A percentile compares a stretch with the other conserved stretches of the same genome.
phyloP scores from a whole-genome alignment of 1,140 invertebrate species.

The Macrobrachium nipponense region DNA sequence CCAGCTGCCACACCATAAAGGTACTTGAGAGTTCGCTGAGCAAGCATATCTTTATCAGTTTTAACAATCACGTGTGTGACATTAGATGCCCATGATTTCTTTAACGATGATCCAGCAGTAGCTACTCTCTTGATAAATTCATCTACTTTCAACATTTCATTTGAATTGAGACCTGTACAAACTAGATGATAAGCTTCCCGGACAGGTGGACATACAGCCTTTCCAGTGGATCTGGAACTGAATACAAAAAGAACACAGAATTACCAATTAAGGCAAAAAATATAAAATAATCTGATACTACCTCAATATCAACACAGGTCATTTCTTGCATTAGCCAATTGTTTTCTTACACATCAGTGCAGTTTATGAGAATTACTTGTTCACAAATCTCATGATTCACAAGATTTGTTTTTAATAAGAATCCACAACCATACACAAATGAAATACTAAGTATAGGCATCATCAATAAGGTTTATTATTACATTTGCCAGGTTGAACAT shows the following conservation, averaged over 20 bases:
- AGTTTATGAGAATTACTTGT: no score
- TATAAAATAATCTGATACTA: no score
- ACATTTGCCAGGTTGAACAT: no score
- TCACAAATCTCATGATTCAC: no score
- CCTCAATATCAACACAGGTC: no score
- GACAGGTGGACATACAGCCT: no score
- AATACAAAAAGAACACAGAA: background rate
- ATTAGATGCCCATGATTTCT: background rate
- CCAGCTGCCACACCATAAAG: conserved; percentile 38
- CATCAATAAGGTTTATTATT: no score
- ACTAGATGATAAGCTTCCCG: conserved; percentile 9
- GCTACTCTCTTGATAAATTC: conserved; percentile 15
- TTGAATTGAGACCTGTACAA: conserved; percentile 19
- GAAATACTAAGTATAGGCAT: no score
- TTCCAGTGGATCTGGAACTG: background rate
- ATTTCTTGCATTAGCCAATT: no score
- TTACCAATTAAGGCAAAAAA: background rate
- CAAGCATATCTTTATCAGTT: background rate
- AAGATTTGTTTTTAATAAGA: no score
- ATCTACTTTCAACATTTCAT: conserved; percentile 22
- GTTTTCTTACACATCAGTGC: no score
- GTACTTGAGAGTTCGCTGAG: conserved; percentile 44
- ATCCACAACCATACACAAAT: no score
- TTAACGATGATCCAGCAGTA: background rate
- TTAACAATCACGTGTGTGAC: conserved; percentile 45